Base-by-base conservation (phyloP, 2,797 vertebrate genomes). In the Adelosebastes latens region DNA sequence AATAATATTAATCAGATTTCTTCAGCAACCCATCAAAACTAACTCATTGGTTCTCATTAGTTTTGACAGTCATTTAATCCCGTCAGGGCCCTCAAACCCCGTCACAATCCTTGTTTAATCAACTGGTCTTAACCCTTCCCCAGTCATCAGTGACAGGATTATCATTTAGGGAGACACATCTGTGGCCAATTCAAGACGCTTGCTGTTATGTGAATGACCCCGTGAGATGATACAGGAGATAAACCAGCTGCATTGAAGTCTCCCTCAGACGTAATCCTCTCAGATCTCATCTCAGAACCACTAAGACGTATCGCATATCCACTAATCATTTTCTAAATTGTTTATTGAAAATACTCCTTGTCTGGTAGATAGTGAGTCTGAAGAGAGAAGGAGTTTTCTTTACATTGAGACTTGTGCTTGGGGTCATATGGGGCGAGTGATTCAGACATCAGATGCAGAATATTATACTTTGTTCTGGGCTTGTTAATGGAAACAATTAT, bases 251-350 rank as follows among this genome's bases (percentile, higher is more conserved):
- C 87, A 86, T 58, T 86, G 88, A 93, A 92, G 88, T 89, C 89
- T 34, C 82, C 86, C 29, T 84, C 14, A 1, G 62, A 72, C 24
- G 1, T 92, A 91, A 94, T 93, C 90, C 89, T 80, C 77, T 70
- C 70, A 89, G 73, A 90, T 89, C 89, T 91, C 75, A 42, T 68
- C 75, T 73, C 81, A 2, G 77, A 91, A 82, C 75, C 86, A 62
- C 85, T 68, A 82, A 83, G 83, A 89, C 39, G 11, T 91, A 91
- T 94, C 91, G 3, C 80, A 70, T 91, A 85, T 87, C 93, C 46
- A 4, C 87, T 93, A 92, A 93, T 94, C 83, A 89, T 90, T 92
- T 92, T 92, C 81, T 90, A 88, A 91, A 88, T 72, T 89, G 91
- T 91, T 92, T 90, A 89, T 87, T 90, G 91, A 93, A 91, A 92